A percentile compares a stretch with the other conserved stretches of the same genome.
Evolutionary conservation across 2,113 vertebrate genomes (phyloP).

Genomic region (Ameiurus melas): DNA sequence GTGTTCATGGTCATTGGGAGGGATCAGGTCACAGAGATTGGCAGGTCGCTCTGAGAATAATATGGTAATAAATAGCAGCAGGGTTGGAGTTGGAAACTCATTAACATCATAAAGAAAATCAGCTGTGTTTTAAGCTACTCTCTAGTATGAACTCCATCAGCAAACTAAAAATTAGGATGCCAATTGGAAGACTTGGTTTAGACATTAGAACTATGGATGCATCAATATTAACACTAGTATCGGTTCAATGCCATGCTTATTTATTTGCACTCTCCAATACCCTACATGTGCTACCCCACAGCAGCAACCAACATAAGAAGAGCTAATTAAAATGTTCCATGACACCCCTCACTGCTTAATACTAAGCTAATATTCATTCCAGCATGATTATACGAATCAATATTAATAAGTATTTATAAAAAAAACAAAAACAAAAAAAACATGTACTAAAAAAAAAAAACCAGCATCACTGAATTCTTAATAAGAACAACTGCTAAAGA

Average conservation of each 20-base stretch:
- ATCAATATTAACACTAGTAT: background rate
- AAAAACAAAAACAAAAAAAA: no score
- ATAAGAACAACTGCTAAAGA: background rate
- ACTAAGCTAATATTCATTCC: background rate
- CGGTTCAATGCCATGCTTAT: background rate
- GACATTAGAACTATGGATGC: background rate
- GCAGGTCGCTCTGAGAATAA: background rate
- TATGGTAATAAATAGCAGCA: conserved; percentile 9
- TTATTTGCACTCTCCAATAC: background rate
- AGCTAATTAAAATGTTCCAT: background rate
- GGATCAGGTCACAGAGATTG: conserved; percentile 8
- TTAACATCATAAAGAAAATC: background rate
- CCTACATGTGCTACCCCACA: background rate
- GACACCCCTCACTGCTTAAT: background rate
- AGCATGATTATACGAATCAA: background rate
- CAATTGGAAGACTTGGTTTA: background rate
- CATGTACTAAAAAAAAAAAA: background rate
- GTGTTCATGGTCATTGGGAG: background rate
- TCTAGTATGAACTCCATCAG: background rate
- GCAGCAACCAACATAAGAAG: background rate
- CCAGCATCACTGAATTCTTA: background rate
- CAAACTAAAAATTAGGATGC: background rate
- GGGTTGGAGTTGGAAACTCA: conserved; percentile 9
- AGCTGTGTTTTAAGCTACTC: background rate
- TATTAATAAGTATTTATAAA: background rate